phyloP scores from a whole-genome alignment of 2,888 invertebrate genomes.

The Caenorhabditis sinica region DNA sequence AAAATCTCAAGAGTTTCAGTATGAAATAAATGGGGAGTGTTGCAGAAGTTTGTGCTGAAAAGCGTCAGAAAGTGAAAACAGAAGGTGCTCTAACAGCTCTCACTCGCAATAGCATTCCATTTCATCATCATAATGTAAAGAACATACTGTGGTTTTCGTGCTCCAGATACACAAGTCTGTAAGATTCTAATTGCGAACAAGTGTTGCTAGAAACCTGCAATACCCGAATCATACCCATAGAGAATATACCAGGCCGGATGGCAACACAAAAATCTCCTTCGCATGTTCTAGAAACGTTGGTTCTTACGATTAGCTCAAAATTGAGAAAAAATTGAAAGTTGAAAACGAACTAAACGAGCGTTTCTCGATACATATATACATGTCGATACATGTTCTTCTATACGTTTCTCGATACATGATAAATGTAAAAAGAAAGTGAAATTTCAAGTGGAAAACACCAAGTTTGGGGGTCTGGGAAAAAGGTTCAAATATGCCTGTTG shows the following conservation, averaged over 20 bases:
- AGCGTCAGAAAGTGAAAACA: no score
- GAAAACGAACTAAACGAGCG: no score
- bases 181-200: background rate
- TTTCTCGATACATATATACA: no score
- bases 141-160: constrained; percentile 24
- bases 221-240: background rate
- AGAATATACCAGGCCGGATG: background rate
- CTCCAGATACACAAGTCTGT: constrained; percentile 46
- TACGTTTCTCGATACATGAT: no score
- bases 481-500: no score
- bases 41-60: constrained; percentile 47
- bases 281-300: constrained; percentile 24
- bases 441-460: no score
- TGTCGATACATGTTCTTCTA: no score
- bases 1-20: background rate
- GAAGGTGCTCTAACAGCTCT: background rate
- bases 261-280: constrained; percentile 40
- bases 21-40: constrained; percentile 3
- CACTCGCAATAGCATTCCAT: constrained; percentile 26
- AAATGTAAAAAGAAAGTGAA: no score
- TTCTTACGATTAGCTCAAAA: background rate
- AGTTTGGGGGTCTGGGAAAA: no score
- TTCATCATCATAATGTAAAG: constrained; percentile 26
- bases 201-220: no score
- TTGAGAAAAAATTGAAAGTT: background rate